A percentile compares a stretch with the other conserved stretches of the same genome.
Evolutionary conservation across 2,113 vertebrate species (phyloP).

Genomic region (Rhabdornis inornatus): DNA sequence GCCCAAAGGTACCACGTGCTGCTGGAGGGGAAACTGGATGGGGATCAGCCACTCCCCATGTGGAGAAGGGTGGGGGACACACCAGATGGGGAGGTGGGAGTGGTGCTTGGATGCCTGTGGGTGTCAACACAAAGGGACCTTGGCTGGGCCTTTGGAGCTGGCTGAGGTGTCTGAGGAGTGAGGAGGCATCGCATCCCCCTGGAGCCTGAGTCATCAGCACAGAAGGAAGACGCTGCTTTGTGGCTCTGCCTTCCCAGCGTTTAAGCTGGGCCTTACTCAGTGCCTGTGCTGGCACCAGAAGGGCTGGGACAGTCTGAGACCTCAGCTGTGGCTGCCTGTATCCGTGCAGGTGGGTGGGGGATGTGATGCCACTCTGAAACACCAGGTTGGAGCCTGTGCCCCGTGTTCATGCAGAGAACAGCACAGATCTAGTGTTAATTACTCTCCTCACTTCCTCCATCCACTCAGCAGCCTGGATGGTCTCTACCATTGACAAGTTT

Average conservation of each 20-base stretch:
- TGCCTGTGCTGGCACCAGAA: neutral
- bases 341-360: neutral
- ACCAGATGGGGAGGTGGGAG: constrained; percentile 24
- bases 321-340: neutral
- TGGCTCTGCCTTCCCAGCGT: neutral
- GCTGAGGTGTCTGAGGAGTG: constrained; percentile 25
- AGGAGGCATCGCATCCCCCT: neutral
- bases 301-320: neutral
- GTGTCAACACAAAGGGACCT: neutral
- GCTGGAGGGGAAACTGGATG: neutral
- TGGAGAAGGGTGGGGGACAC: constrained; percentile 4
- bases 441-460: neutral
- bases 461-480: neutral
- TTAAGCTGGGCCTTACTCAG: neutral
- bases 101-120: constrained; percentile 44
- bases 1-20: constrained; percentile 79
- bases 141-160: neutral
- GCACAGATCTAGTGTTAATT: neutral
- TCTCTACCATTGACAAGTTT: neutral
- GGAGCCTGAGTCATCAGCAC: neutral
- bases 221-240: neutral
- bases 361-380: neutral
- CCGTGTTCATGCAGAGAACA: neutral
- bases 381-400: neutral
- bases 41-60: neutral